Evolutionary conservation across 2,797 vertebrate species (phyloP), one percentile per base, ranked within the genome.

Genomic region (Acanthiza pusilla): DNA sequence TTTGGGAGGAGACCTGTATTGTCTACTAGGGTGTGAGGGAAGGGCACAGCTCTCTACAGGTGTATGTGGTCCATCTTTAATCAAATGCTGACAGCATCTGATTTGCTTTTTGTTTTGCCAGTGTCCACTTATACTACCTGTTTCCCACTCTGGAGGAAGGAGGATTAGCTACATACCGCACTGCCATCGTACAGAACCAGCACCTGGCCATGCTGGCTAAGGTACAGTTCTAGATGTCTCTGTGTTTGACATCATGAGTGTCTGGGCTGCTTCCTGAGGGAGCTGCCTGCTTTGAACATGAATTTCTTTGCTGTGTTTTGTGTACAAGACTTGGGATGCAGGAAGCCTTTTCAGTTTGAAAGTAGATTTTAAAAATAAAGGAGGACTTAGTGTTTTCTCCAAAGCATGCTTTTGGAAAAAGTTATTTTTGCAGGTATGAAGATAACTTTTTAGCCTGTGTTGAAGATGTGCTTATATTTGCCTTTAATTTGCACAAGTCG

Each of bases 191-290:
- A 16, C 99, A 99, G 98, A 99, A 99, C 95, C 99, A 99, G 30
- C 99, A 99, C 97, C 98, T 99, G 50, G 99, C 99, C 94, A 99
- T 99, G 99, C 96, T 99, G 32, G 99, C 99, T 36, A 99, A 99
- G 99, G 99, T 99, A 97, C 77, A 91, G 60, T 47, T 88, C 43
- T 65, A 15, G 23, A 6, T 4, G 0, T 53, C 26, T 76, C 20
- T 82, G 21, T 43, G 5, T 51, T 67, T 65, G 40, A 70, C 47
- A 63, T 18, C 21, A 11, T 3, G 21, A 18, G 27, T 32, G 17
- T 1, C 3, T 72, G 20, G 13, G 5, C 55, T 62, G 27, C n/a
- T 91, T 40, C 53, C 22, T 22, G 61, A 34, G 42, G 50, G 40
- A 20, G 58, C 38, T 45, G 15, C 26, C 47, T 61, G 51, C 66